Conservation (phyloP, 2,113 vertebrate species). For the Amphiprion ocellaris region DNA sequence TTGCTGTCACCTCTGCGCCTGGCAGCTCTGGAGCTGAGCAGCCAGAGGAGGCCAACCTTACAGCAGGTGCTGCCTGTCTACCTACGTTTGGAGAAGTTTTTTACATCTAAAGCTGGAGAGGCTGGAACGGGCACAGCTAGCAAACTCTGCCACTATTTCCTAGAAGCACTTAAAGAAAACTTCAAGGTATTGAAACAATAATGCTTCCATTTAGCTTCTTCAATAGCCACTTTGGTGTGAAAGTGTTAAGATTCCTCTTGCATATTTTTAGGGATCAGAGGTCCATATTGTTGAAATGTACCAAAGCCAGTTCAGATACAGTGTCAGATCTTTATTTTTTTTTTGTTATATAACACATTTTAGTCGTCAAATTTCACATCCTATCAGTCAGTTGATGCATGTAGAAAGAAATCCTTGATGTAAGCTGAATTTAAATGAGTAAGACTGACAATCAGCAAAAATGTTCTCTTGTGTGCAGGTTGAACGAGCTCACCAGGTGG, state of each 20-base stretch:
- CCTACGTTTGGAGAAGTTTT: slow-evolving; percentile 97
- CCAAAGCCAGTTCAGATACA: too few relatives aligned
- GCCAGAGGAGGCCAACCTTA: slow-evolving; percentile 93
- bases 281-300: too few relatives aligned
- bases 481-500: slow-evolving; percentile 95
- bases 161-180: slow-evolving; percentile 98
- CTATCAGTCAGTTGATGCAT: too few relatives aligned
- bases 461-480: slow-evolving; percentile 76
- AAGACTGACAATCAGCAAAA: background rate
- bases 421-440: too few relatives aligned
- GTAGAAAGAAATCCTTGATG: too few relatives aligned
- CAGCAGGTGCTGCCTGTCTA: slow-evolving; percentile 98
- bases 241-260: background rate
- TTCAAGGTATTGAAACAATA: slow-evolving; percentile 85
- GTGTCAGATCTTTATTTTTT: too few relatives aligned
- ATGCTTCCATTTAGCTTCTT: background rate
- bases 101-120: slow-evolving; percentile 97
- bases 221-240: background rate
- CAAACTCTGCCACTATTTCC: slow-evolving; percentile 98
- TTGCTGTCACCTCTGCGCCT: slow-evolving; percentile 93
- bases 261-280: too few relatives aligned
- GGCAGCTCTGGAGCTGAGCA: slow-evolving; percentile 94
- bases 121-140: slow-evolving; percentile 92
- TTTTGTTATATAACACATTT: too few relatives aligned
- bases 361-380: too few relatives aligned